Conservation (phyloP, 2,797 vertebrate genomes). For the Platalea minor region DNA sequence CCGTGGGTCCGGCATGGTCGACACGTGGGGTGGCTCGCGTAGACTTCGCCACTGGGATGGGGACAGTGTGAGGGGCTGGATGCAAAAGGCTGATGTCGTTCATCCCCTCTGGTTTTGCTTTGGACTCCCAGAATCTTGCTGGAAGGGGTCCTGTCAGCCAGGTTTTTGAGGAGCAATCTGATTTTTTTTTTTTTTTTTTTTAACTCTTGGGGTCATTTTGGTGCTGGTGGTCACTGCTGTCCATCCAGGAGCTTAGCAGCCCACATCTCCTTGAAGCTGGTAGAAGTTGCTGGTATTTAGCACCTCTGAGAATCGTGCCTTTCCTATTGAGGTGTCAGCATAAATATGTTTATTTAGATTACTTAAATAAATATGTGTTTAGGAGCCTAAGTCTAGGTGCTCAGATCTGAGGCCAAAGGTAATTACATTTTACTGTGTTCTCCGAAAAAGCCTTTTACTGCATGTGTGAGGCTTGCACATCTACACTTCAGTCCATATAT, state of each 20-base stretch:
- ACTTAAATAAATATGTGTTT: slow-evolving; percentile 65
- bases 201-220: neutral
- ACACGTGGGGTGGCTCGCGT: neutral
- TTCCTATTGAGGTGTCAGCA: slow-evolving; percentile 57
- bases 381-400: slow-evolving; percentile 27
- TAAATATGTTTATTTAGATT: slow-evolving; percentile 66
- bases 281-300: slow-evolving; percentile 26
- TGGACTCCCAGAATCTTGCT: neutral
- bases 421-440: slow-evolving; percentile 49
- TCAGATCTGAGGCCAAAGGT: slow-evolving; percentile 62
- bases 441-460: slow-evolving; percentile 29
- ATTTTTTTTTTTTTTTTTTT: no score
- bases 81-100: neutral
- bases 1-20: neutral
- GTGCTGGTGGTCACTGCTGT: neutral
- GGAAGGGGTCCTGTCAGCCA: neutral
- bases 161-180: neutral
- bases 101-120: neutral
- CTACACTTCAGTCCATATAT: slow-evolving; percentile 42
- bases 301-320: slow-evolving; percentile 13
- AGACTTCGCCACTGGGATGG: neutral
- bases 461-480: slow-evolving; percentile 53
- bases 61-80: rapidly evolving
- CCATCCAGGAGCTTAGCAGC: neutral
- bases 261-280: neutral